A percentile compares a stretch with the other conserved stretches of the same genome.
phyloP scores from a whole-genome alignment of 2,113 vertebrate species.

The Gnathonemus echidnorhynchus region DNA sequence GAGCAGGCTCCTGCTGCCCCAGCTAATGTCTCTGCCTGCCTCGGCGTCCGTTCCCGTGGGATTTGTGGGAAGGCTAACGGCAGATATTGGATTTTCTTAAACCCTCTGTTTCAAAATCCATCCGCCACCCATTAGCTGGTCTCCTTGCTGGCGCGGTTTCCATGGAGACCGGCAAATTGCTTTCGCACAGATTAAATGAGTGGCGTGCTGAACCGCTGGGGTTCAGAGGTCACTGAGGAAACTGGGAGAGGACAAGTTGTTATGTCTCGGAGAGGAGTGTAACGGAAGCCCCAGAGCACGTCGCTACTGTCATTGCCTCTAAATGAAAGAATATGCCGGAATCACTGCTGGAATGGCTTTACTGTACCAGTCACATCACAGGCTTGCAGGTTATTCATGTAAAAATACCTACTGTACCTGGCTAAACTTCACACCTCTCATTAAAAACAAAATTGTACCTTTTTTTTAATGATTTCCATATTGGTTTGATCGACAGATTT shows the following conservation, averaged over 20 bases:
- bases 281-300: slow-evolving; percentile 9
- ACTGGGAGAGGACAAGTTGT: slow-evolving; percentile 47
- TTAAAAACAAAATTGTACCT: background rate
- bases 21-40: background rate
- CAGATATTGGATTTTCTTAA: slow-evolving; percentile 25
- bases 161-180: slow-evolving; percentile 40
- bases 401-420: background rate
- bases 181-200: slow-evolving; percentile 47
- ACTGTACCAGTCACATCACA: background rate
- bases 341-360: background rate
- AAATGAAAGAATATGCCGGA: background rate
- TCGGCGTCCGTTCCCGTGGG: background rate
- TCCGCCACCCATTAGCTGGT: slow-evolving; percentile 41
- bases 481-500: background rate
- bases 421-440: background rate
- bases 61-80: background rate
- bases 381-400: background rate
- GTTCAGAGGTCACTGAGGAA: slow-evolving; percentile 44
- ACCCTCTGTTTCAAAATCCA: slow-evolving; percentile 18
- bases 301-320: background rate
- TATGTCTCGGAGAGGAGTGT: slow-evolving; percentile 30
- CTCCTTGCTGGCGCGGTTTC: slow-evolving; percentile 36
- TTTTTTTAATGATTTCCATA: background rate
- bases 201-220: slow-evolving; percentile 47
- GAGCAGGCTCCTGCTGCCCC: background rate